Evolutionary conservation across 2,797 vertebrate species (phyloP).

Genomic region (Urophycis tenuis): DNA sequence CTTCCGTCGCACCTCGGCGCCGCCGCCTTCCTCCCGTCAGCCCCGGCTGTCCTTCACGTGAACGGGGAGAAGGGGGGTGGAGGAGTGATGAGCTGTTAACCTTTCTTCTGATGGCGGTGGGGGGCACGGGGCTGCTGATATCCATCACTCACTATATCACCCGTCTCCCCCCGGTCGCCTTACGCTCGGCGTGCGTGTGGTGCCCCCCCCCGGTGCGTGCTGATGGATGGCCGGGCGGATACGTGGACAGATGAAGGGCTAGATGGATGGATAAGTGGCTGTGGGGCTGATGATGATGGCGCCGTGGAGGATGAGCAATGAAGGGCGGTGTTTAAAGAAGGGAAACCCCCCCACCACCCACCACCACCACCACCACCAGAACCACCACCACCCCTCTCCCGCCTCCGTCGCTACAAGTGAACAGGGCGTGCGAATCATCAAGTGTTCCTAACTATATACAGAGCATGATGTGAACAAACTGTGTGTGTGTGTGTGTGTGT

Average conservation of each 20-base stretch:
- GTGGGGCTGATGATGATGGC: background rate
- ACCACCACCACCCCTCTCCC: too few relatives aligned
- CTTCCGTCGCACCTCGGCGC: slow-evolving; percentile 30
- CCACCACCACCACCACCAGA: too few relatives aligned
- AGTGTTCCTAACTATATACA: too few relatives aligned
- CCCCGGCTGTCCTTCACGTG: slow-evolving; percentile 35
- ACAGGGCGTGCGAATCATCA: background rate
- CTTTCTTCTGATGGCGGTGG: slow-evolving; percentile 59
- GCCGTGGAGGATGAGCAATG: background rate
- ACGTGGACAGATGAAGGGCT: background rate
- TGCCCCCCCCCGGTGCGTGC: slow-evolving; percentile 21
- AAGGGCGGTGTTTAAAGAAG: too few relatives aligned
- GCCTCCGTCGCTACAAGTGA: background rate
- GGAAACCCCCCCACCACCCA: too few relatives aligned
- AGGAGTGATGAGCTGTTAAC: slow-evolving; percentile 64
- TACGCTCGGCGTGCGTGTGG: slow-evolving; percentile 24
- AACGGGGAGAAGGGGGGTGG: slow-evolving; percentile 36
- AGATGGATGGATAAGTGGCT: background rate
- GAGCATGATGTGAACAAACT: too few relatives aligned
- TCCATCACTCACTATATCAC: slow-evolving; percentile 40
- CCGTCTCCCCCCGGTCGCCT: slow-evolving; percentile 28
- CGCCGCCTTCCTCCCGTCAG: slow-evolving; percentile 1
- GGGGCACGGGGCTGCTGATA: slow-evolving; percentile 46
- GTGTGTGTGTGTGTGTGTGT: too few relatives aligned
- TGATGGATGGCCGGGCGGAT: slow-evolving; percentile 44